Evolutionary conservation across 2,888 invertebrate species (phyloP).

Genomic region (Lysandra coridon): DNA sequence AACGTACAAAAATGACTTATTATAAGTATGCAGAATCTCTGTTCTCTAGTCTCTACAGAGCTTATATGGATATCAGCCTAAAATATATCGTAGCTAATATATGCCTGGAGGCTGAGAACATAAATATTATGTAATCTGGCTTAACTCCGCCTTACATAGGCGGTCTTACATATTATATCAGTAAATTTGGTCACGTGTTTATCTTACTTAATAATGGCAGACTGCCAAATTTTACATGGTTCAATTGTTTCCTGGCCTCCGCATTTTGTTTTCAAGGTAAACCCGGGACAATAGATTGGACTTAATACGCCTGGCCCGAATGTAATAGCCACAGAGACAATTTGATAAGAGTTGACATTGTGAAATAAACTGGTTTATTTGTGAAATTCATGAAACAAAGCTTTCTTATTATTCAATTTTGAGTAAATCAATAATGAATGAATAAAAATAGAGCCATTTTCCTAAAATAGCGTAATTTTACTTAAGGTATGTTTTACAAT

Average conservation of each 20-base stretch:
- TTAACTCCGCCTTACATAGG: constrained; percentile 16
- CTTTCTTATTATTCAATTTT: no score
- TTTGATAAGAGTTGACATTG: constrained; percentile 2
- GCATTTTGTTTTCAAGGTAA: constrained; percentile 26
- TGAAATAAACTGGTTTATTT: not conserved
- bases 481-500: no score
- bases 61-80: not conserved
- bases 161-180: constrained; percentile 12
- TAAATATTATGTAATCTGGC: constrained; percentile 7
- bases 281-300: constrained; percentile 21
- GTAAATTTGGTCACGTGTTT: constrained; percentile 22
- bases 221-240: constrained; percentile 24
- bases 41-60: not conserved
- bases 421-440: no score
- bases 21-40: not conserved
- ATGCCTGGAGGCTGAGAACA: not conserved
- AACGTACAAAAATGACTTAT: no score
- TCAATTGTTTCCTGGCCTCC: constrained; percentile 27
- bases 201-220: constrained; percentile 28
- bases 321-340: constrained; percentile 19
- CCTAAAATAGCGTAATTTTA: no score
- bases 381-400: no score
- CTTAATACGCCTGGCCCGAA: not conserved
- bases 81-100: not conserved
- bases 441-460: no score